Evolutionary conservation across 2,888 invertebrate species (phyloP).

Genomic region (Polymixis flavicincta): DNA sequence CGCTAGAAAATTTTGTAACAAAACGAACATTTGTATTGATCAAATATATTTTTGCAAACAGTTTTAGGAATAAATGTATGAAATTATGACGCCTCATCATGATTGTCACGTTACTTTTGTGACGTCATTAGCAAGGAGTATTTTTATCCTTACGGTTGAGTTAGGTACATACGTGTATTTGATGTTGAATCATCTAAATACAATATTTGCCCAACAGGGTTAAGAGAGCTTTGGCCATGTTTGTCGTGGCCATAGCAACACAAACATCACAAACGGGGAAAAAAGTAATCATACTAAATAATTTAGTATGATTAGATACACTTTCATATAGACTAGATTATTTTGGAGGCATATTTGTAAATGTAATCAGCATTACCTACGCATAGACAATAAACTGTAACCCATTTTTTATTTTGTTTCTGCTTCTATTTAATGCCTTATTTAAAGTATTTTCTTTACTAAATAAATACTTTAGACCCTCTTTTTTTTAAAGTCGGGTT

Average conservation of each 20-base stretch:
- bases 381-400: not conserved
- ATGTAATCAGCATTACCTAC: not conserved
- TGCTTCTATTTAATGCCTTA: too few relatives aligned
- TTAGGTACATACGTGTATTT: slow-evolving; percentile 4
- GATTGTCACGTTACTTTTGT: not conserved
- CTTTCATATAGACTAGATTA: not conserved
- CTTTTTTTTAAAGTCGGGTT: slow-evolving; percentile 12
- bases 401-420: too few relatives aligned
- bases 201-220: not conserved
- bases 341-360: not conserved
- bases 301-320: slow-evolving; percentile 1
- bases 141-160: not conserved
- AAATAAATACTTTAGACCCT: not conserved
- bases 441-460: not conserved
- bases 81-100: slow-evolving; percentile 1
- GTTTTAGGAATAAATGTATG: not conserved
- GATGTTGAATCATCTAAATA: slow-evolving; percentile 6
- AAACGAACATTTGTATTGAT: slow-evolving; percentile 9
- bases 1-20: slow-evolving; percentile 27
- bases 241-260: not conserved
- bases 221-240: slow-evolving; percentile 2
- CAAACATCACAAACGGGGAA: not conserved
- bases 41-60: slow-evolving; percentile 10
- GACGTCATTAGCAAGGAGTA: slow-evolving; percentile 1
- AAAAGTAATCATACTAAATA: slow-evolving; percentile 29